Evolutionary conservation across 2,888 invertebrate genomes (phyloP).

Genomic region (Malthinus flaveolus): DNA sequence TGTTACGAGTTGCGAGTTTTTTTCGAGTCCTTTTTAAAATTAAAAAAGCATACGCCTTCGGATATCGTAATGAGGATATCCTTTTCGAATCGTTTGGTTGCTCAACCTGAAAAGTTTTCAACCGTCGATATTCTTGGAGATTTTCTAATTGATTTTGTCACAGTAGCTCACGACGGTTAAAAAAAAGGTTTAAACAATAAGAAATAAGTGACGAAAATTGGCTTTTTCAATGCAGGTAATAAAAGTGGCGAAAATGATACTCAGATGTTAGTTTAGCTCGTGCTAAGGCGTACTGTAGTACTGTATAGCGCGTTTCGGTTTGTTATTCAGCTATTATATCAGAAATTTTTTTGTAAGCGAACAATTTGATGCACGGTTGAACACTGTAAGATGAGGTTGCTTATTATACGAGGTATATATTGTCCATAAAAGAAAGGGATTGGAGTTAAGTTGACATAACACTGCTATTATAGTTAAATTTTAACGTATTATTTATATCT

Average conservation of each 20-base stretch:
- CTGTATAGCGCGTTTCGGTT: slow-evolving; percentile 3
- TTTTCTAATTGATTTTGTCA: slow-evolving; percentile 8
- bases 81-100: slow-evolving; percentile 16
- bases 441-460: no score
- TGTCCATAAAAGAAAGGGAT: no score
- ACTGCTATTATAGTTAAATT: no score
- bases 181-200: neutral
- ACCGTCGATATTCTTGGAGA: neutral
- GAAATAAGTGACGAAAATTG: neutral
- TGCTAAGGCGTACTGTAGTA: slow-evolving; percentile 3
- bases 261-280: slow-evolving; percentile 3
- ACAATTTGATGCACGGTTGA: slow-evolving; percentile 9
- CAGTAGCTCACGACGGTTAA: no score
- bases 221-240: no score
- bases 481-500: no score
- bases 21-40: neutral
- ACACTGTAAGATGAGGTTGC: neutral
- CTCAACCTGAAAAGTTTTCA: slow-evolving; percentile 10
- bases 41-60: neutral
- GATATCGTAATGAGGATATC: slow-evolving; percentile 18
- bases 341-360: slow-evolving; percentile 5
- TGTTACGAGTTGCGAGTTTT: no score
- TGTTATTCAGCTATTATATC: slow-evolving; percentile 5
- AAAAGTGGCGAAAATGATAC: neutral
- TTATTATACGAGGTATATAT: neutral